Evolutionary conservation across 1,140 invertebrate genomes (phyloP), one percentile per base, ranked within the genome.

Genomic region (Drosophila nebulosa): DNA sequence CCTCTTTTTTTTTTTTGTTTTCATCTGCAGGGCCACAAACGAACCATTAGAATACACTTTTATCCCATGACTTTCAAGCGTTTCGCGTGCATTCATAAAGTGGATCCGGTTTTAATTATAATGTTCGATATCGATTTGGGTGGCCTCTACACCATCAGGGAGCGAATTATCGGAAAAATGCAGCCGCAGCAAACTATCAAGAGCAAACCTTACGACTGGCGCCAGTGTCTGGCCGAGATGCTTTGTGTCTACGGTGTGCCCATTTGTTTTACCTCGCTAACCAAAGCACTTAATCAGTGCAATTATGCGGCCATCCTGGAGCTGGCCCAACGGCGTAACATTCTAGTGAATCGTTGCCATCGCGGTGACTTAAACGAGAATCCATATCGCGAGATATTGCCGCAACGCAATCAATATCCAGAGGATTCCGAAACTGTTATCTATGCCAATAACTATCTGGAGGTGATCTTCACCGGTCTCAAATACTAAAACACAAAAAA

Each of bases 361-460:
- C 14, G n/a, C 26, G 7, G 0, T 1, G 60, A 65, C 46, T 36
- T 65, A 6, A 10, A 26, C 1, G 53, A 79, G 6, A 84, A 84
- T 79, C 79, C 79, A 0, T 83, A 68, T 60, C 63, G 79, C 0
- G 79, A 75, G 16, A 68, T 83, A 35, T 30, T 84, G n/a, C 79
- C 79, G 0, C 4, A 62, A 12, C 66, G 42, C 16, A 84, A 84
- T 61, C 57, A 39, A 1, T 56, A 14, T 24, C 30, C 42, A 1
- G 39, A 64, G 10, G 64, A 75, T 24, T 3, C 22, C 0, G 79
- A 83, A 16, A 68, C 52, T 21, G 35, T 84, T 4, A 36, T 78
- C 1, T 83, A 83, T 46, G 24, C 4, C 1, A 83, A 83, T 46
- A 84, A 83, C 35, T 84, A 79, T 42, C 53, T 81, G 12, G 59